Conservation (phyloP, 2,888 invertebrate species). For the Stegophylla sp. region DNA sequence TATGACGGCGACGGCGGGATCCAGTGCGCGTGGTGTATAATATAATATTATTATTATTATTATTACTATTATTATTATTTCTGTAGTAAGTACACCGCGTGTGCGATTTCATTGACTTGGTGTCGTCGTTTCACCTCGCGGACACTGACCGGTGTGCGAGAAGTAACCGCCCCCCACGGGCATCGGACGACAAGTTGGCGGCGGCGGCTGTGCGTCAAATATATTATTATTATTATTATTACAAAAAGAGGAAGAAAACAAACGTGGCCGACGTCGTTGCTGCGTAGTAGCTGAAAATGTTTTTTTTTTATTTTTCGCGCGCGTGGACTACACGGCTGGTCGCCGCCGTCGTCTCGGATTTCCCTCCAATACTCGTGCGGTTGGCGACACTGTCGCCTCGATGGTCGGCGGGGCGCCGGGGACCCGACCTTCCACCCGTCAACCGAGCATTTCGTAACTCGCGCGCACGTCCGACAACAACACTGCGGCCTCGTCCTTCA, state of each 20-base stretch:
- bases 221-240: neutral
- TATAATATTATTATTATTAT: too few relatives aligned
- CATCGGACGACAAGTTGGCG: neutral
- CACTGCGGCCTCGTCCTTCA: constrained; percentile 59
- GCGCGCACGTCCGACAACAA: constrained; percentile 31
- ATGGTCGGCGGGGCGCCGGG: neutral
- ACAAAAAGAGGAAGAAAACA: neutral
- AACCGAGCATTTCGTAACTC: neutral
- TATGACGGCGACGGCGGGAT: constrained; percentile 1
- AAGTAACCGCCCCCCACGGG: neutral
- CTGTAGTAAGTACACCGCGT: neutral
- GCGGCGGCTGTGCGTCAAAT: neutral
- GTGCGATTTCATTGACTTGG: constrained; percentile 29
- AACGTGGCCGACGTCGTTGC: constrained; percentile 9
- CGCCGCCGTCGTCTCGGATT: neutral
- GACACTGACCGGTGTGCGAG: constrained; percentile 20
- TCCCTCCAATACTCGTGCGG: constrained; percentile 29
- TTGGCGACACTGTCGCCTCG: constrained; percentile 12
- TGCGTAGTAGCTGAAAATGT: constrained; percentile 21
- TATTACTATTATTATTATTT: neutral
- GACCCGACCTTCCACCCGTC: neutral
- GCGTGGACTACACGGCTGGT: neutral
- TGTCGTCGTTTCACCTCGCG: constrained; percentile 27
- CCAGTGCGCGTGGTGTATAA: neutral
- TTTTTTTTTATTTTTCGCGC: constrained; percentile 22